Evolutionary conservation across 2,113 vertebrate species (phyloP), one percentile per base, ranked within the genome.

Genomic region (Tupaia chinensis): DNA sequence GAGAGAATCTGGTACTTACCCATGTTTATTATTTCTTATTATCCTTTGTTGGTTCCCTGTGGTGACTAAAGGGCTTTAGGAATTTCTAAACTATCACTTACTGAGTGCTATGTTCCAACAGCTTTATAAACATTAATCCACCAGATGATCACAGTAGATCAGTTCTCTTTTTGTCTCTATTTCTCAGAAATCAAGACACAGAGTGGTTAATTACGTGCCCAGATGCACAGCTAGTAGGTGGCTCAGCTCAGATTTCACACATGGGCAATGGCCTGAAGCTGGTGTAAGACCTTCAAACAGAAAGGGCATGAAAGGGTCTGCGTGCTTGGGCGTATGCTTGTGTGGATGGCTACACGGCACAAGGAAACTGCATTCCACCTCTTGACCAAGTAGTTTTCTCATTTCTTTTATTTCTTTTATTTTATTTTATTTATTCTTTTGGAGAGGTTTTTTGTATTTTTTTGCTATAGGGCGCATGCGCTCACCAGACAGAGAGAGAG

Each of bases 101-200:
- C 12, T 56, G 85, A 92, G 81, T 32, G 34, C 58, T 85, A 12
- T 65, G 68, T 78, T 78, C 54, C 56, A 90, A 70, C n/a, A 60
- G 78, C 77, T 96, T 95, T 85, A 58, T 82, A 82, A 90, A 95
- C 82, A 82, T 79, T 79, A 96, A 83, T 87, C 65, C 56, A 72
- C 70, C 34, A 82, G 87, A 69, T n/a, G 63, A 77, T 65, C 76
- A 65, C 65, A 70, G 20, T 53, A 73, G 61, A 61, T 54, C 1
- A 10, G 53, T 91, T 93, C 92, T 89, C 60, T 81, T 85, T 88
- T 77, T 20, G 5, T 25, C 29, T 79, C 66, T 63, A 22, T 92
- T 95, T 93, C 81, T 84, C 79, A 93, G 87, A 89, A 72, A 34
- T 66, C 1, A 7, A 95, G 68, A 65, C 65, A 61, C 86, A 25